Percentiles rank a stretch among this genome's conserved stretches.
Conservation (phyloP, 1,140 invertebrate species). For the Temnothorax nylanderi region DNA sequence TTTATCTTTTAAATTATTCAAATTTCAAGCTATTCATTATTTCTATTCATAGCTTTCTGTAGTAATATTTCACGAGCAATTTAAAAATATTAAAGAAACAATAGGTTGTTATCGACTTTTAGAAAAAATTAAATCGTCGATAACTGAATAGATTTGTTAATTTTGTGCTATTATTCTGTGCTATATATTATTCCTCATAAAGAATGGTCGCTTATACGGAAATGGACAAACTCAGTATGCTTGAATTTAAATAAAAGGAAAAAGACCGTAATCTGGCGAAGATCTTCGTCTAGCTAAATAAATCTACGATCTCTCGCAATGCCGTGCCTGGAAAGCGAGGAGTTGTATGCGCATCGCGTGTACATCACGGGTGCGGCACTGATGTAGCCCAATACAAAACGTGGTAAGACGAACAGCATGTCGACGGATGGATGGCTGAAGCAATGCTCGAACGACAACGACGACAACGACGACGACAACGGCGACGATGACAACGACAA, state of each 20-base stretch:
- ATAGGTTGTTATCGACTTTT: slow-evolving; percentile 13
- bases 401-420: slow-evolving; percentile 47
- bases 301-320: slow-evolving; percentile 18
- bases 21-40: not conserved
- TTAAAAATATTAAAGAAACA: not conserved
- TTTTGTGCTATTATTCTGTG: not conserved
- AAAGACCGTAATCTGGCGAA: not conserved
- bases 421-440: slow-evolving; percentile 13
- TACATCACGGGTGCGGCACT: slow-evolving; percentile 21
- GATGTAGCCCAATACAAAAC: slow-evolving; percentile 47
- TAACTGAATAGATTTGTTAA: not conserved
- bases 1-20: slow-evolving; percentile 4
- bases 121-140: not conserved
- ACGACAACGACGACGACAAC: not conserved
- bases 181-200: not conserved
- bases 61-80: not conserved
- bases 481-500: not conserved
- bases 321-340: not conserved
- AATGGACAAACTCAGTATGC: not conserved
- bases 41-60: not conserved
- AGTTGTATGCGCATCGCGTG: slow-evolving; percentile 38
- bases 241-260: not conserved
- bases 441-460: slow-evolving; percentile 36
- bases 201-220: not conserved
- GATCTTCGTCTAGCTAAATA: not conserved